Evolutionary conservation across 2,113 vertebrate genomes (phyloP).

Genomic region (Pterocles orientalis): DNA sequence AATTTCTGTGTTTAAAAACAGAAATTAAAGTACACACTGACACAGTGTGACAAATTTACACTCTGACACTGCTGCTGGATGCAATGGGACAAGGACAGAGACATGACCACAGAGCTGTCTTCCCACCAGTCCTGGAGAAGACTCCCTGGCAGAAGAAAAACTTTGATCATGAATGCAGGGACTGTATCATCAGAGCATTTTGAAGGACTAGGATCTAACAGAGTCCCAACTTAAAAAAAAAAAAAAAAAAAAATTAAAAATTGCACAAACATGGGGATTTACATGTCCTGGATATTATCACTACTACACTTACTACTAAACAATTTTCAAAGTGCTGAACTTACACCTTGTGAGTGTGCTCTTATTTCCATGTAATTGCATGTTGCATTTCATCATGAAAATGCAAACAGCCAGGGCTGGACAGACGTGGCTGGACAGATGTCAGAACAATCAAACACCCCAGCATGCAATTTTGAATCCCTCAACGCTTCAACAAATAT

Average conservation of each 20-base stretch:
- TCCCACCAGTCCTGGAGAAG: not conserved
- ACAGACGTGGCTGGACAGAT: not conserved
- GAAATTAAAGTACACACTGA: not conserved
- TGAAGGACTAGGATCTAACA: not conserved
- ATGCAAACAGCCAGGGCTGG: not conserved
- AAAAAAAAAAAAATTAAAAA: not conserved
- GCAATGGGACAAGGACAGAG: not conserved
- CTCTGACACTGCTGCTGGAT: not conserved
- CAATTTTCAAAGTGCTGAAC: not conserved
- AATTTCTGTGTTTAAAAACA: not conserved
- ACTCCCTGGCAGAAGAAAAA: not conserved
- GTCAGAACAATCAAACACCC: not conserved
- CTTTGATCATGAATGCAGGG: not conserved
- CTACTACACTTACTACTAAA: not conserved
- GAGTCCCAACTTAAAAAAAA: not conserved
- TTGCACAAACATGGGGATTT: not conserved
- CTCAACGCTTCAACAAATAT: not conserved
- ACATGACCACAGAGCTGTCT: not conserved
- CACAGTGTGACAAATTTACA: fast-evolving
- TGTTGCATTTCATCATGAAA: not conserved
- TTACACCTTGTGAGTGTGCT: not conserved
- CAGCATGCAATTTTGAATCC: not conserved
- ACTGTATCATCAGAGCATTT: not conserved
- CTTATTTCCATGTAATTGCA: not conserved
- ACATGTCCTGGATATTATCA: not conserved